Percentiles rank a stretch among this genome's conserved stretches.
These are phyloP conservation scores for Cromileptes altivelis DNA, from an alignment of 2,113 vertebrate species.

Conservation along the genomic window DNA sequence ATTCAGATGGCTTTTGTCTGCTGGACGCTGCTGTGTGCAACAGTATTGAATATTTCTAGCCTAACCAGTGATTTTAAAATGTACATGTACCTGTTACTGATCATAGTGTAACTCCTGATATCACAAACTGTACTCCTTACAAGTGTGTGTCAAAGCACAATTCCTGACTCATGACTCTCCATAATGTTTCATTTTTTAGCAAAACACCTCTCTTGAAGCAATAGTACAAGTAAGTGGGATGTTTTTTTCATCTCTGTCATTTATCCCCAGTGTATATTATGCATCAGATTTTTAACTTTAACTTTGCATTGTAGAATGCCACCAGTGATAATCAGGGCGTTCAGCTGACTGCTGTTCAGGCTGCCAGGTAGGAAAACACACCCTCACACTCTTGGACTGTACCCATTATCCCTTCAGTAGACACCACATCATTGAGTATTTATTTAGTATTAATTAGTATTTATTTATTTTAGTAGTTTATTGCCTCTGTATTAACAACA, in stretches of 20 bases:
- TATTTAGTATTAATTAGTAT: too few species aligned
- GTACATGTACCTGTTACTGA: neutral
- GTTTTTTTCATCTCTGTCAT: neutral
- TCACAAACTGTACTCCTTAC: neutral
- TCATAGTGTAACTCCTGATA: neutral
- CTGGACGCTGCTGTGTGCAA: too few species aligned
- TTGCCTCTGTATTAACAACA: neutral
- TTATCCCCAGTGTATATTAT: neutral
- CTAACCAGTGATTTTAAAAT: neutral
- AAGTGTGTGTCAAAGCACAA: neutral
- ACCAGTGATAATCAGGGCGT: slow-evolving; percentile 99
- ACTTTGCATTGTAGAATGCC: slow-evolving; percentile 89
- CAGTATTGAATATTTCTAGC: neutral
- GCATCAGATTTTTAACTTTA: neutral
- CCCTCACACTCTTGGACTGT: neutral
- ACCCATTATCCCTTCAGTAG: neutral
- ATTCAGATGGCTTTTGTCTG: neutral
- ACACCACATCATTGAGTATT: neutral
- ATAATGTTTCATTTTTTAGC: slow-evolving; percentile 81
- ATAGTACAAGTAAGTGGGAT: slow-evolving; percentile 95
- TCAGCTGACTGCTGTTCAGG: slow-evolving; percentile 98
- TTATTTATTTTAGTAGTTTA: neutral
- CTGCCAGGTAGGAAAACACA: slow-evolving; percentile 91
- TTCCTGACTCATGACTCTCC: slow-evolving; percentile 1
- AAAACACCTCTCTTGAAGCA: slow-evolving; percentile 98